Percentiles rank a stretch among this genome's conserved stretches.
Evolutionary conservation across 1,140 invertebrate genomes (phyloP).

Genomic region (Aleiodes sp.): DNA sequence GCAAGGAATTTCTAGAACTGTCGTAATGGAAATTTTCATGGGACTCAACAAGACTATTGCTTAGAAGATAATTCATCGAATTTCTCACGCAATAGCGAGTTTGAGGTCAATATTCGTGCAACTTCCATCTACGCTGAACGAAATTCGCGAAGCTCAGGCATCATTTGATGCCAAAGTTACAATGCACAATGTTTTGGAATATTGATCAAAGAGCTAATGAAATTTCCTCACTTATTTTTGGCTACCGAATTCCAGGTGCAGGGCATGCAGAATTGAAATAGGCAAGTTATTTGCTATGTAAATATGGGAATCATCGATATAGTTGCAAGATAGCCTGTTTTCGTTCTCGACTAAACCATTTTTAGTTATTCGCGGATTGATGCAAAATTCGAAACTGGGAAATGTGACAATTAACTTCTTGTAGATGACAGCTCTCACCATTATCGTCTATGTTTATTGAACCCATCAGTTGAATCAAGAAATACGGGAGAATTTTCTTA

Average conservation of each 20-base stretch:
- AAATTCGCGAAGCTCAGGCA: slow-evolving; percentile 36
- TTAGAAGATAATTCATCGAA: slow-evolving; percentile 31
- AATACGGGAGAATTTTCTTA: too few species aligned
- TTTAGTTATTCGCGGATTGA: slow-evolving; percentile 46
- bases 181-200: slow-evolving; percentile 48
- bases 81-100: slow-evolving; percentile 35
- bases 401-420: slow-evolving; percentile 42
- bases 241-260: slow-evolving; percentile 37
- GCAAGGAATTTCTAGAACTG: too few species aligned
- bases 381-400: slow-evolving; percentile 38
- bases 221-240: too few species aligned
- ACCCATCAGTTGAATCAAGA: slow-evolving; percentile 46
- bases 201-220: too few species aligned
- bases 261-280: slow-evolving; percentile 55
- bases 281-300: slow-evolving; percentile 53
- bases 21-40: slow-evolving; percentile 33
- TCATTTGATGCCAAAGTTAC: slow-evolving; percentile 50
- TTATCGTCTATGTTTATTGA: slow-evolving; percentile 40
- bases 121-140: slow-evolving; percentile 41
- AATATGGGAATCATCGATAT: slow-evolving; percentile 53
- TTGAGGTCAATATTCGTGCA: slow-evolving; percentile 37
- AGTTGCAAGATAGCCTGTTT: slow-evolving; percentile 57
- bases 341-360: slow-evolving; percentile 31
- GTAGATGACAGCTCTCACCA: slow-evolving; percentile 51
- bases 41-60: slow-evolving; percentile 33